Evolutionary conservation across 2,113 vertebrate species (phyloP).

Genomic region (Cichladusa arquata): DNA sequence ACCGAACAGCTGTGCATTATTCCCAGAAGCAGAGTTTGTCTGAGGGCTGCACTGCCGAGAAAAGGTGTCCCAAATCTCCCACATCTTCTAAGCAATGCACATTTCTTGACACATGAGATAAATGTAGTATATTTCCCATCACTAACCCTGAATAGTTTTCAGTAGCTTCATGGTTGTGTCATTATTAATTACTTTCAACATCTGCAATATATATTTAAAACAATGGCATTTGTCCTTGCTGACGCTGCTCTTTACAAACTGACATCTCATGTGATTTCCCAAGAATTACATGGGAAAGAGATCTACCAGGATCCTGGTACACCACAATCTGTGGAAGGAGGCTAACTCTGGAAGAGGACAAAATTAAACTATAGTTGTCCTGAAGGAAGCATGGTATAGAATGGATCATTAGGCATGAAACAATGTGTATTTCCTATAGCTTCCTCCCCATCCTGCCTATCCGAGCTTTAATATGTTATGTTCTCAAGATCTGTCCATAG

Average conservation of each 20-base stretch:
- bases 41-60: background rate
- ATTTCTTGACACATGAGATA: background rate
- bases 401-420: background rate
- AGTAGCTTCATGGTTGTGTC: background rate
- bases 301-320: background rate
- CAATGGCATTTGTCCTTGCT: constrained; percentile 32
- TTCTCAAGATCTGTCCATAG: background rate
- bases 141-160: background rate
- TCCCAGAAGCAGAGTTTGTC: background rate
- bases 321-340: constrained; percentile 45
- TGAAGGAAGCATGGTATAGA: constrained; percentile 14
- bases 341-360: background rate
- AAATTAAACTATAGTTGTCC: constrained; percentile 8
- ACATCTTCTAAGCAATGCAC: background rate
- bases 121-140: background rate
- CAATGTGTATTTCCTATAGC: constrained; percentile 38
- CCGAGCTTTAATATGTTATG: background rate
- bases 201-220: constrained; percentile 28
- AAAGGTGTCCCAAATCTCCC: background rate
- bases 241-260: background rate
- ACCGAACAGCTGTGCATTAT: background rate
- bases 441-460: background rate
- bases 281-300: background rate
- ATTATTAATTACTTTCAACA: background rate
- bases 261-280: constrained; percentile 27